Evolutionary conservation across 2,888 invertebrate genomes (phyloP), one percentile per base, ranked within the genome.

Genomic region (Formica aserva): DNA sequence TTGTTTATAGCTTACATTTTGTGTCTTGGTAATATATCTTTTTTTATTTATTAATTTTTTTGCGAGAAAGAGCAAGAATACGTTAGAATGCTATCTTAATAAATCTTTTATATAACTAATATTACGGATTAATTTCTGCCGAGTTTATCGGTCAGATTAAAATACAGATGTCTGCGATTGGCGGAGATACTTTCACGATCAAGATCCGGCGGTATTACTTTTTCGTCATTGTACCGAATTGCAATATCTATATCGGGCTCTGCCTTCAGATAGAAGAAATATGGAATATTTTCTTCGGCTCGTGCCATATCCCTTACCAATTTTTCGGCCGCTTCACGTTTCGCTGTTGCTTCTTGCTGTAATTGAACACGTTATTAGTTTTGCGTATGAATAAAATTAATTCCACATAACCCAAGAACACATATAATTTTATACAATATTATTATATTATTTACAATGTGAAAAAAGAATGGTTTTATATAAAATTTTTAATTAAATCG

Each of bases 81-180:
- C 35, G 13, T 66, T 35, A 29, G 8, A 35, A 22, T 18, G 38
- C n/a, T 38, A 57, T 45, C 11, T 57, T 45, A 32, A 55, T 57
- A 84, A 62, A 45, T n/a, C 66, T n/a, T 65, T 72, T 57, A 71
- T 1, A 52, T 26, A 89, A 22, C 74, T 84, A 89, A 26, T 26
- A 26, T 26, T 26, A 26, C 26, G 13, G 84, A 86, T 29, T 32
- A 6, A 32, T 32, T 32, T 18, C 86, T 90, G 55, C 87, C 87
- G 1, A 88, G 86, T 63, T 92, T 90, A 67, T 92, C 92, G 5
- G 66, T 66, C 18, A 93, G 87, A 78, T 93, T 93, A 82, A 92
- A 93, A 78, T 88, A 91, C 60, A 93, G 82, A 18, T 85, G 77
- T 26, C 41, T 77, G 60, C 87, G 69, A 29, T 88, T 71, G 60